Base-by-base conservation (phyloP, 2,888 invertebrate species). In the Drosophila atripex region DNA sequence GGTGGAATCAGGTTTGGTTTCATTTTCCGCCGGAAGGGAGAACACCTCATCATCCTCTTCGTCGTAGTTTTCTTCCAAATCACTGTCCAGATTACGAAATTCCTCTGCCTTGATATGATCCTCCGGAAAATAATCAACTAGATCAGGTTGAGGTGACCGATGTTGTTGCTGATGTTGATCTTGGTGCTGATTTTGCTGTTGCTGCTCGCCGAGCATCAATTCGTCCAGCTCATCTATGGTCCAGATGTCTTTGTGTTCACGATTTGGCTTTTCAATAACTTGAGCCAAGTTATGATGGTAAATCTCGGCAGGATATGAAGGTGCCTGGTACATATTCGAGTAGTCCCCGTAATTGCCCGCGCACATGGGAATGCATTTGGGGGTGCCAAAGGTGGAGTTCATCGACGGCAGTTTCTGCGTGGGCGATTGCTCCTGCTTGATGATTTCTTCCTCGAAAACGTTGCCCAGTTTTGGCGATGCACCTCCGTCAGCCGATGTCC, bases 211-310 rank as follows among this genome's bases (percentile, higher is more conserved):
- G 77, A 82, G 35, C 84, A 64, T 86, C 4, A 88, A 69, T 51
- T 89, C 90, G 46, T 89, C 90, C 59, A 88, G 66, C 63, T 90
- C 91, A 38, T 90, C 89, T 47, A 90, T 90, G 71, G 90, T 89
- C 92, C 91, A 92, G 71, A 92, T 91, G 56, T 89, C 80, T 82
- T 92, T 92, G 64, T 90, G 90, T 55, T 91, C 91, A 2, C 91
- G 88, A 73, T 91, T 90, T n/a, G 91, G 91, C 71, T 90, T 90
- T 45, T 84, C 78, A 1, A 82, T 68, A 28, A 52, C 51, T 50
- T 87, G 82, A 51, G 84, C 84, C 9, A 88, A 86, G 56, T 90
- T 88, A 49, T 80, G 73, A 59, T 91, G 88, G 71, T 89, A 91
- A 76, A 89, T 90, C 55, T 91, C 90, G 0, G 82, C 55, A 12